Evolutionary conservation across 1,140 invertebrate genomes (phyloP), one percentile per base, ranked within the genome.

Genomic region (Trachelipus rathkii): DNA sequence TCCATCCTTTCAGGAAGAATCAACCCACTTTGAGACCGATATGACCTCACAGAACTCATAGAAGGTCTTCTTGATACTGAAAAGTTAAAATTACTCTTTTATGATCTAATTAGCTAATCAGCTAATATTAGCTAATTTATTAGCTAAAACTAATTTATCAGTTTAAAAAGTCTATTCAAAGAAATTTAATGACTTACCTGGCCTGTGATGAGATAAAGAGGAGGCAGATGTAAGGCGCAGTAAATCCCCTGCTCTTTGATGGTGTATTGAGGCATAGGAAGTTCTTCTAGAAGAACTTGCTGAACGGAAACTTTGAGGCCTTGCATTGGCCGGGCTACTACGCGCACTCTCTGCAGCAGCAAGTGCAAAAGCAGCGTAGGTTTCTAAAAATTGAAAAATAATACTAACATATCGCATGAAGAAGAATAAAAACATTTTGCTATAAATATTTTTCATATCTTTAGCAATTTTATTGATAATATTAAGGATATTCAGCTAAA

Each of bases 321-420:
- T 46, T 15, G 53, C 46, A 67, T 75, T 75, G 53, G 69, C 60
- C 66, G 53, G 73, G 19, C 68, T 67, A 33, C 73, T 75, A 44
- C 73, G 46, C 13, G 73, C 60, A 44, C 73, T 75, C 44, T 75
- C 60, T 46, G 53, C 68, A 44, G 66, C 68, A 60, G 73, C 73
- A 0, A 75, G 73, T 15, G 73, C 66, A 19, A 75, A 75, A 10
- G 73, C 73, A 43, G 73, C 50, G 66, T 67, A 75, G 15, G 73
- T 75, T 46, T 75, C 73, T 75, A 68, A 3, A 50, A 33, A 33
- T 33, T 33, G 6, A 1, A 33, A 33, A 33, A 33, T 33, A 33
- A 33, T 33, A 33, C 33, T 33, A 33, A 33, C 33, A 6, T 33
- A 33, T 33, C 33, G 33, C 6, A 33, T n/a, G 33, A 6, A 33